Percentiles rank a stretch among this genome's conserved stretches.
These are phyloP conservation scores for Isotomurus palustris DNA, from an alignment of 2,888 invertebrate genomes.

Conservation along the genomic window DNA sequence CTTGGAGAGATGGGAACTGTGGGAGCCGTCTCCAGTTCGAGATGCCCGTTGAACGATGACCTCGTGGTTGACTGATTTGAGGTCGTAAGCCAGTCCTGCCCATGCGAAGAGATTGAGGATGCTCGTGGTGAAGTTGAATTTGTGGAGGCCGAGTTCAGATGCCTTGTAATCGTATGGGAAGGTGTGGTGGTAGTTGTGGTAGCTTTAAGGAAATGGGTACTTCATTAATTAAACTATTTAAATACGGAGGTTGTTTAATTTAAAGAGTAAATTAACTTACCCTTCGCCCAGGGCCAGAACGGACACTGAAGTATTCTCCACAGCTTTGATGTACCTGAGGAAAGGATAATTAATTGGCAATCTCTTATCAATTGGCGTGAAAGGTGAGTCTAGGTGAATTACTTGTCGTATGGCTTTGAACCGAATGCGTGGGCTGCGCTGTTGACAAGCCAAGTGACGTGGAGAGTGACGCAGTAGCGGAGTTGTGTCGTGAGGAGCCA, in stretches of 20 bases:
- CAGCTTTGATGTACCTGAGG: constrained; percentile 34
- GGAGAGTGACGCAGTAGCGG: constrained; percentile 76
- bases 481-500: constrained; percentile 74
- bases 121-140: constrained; percentile 29
- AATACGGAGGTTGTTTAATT: not conserved
- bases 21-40: constrained; percentile 30
- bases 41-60: constrained; percentile 33
- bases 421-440: constrained; percentile 84
- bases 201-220: not conserved
- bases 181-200: constrained; percentile 38
- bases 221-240: not conserved
- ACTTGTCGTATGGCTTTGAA: constrained; percentile 76
- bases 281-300: constrained; percentile 37
- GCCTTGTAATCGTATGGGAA: constrained; percentile 37
- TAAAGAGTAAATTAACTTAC: not conserved
- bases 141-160: constrained; percentile 31
- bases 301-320: constrained; percentile 29
- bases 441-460: constrained; percentile 91
- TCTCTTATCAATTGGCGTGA: too few species aligned
- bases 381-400: too few species aligned
- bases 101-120: constrained; percentile 20
- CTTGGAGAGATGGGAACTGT: too few species aligned
- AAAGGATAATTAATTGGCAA: constrained; percentile 31
- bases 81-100: constrained; percentile 30
- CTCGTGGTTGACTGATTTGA: constrained; percentile 26